These are phyloP conservation scores for Dicrostonyx torquatus DNA, from an alignment of 2,797 vertebrate genomes.

Conservation along the genomic window DNA sequence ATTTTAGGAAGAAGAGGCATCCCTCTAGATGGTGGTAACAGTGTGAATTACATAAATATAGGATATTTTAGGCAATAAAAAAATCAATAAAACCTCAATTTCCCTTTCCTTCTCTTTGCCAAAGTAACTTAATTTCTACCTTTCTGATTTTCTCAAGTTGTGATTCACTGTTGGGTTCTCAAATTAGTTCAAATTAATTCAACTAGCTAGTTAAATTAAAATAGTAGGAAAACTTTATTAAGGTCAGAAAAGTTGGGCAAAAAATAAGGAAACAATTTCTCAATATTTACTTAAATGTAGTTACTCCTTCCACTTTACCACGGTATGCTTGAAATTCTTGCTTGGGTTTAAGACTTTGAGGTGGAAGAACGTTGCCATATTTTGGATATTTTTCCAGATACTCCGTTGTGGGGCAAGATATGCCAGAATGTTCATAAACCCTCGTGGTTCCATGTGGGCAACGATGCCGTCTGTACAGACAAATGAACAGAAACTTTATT, in stretches of 20 bases:
- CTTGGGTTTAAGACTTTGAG: constrained; percentile 87
- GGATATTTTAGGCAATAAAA: background rate
- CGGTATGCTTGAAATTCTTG: constrained; percentile 73
- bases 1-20: background rate
- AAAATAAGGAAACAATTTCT: background rate
- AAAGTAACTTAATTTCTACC: background rate
- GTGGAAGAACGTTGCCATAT: constrained; percentile 83
- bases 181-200: background rate
- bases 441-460: constrained; percentile 86
- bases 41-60: background rate
- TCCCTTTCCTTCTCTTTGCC: constrained; percentile 7
- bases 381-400: constrained; percentile 90
- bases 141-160: constrained; percentile 24
- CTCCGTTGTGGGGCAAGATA: constrained; percentile 84
- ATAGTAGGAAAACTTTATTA: constrained; percentile 31
- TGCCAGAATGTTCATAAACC: constrained; percentile 84
- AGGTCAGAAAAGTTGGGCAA: background rate
- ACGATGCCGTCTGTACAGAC: constrained; percentile 88
- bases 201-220: background rate
- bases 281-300: constrained; percentile 90
- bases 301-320: constrained; percentile 88
- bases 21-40: background rate
- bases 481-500: constrained; percentile 59
- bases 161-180: constrained; percentile 25
- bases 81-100: background rate